Conservation (phyloP, 2,113 vertebrate species). For the Oryzias melastigma region DNA sequence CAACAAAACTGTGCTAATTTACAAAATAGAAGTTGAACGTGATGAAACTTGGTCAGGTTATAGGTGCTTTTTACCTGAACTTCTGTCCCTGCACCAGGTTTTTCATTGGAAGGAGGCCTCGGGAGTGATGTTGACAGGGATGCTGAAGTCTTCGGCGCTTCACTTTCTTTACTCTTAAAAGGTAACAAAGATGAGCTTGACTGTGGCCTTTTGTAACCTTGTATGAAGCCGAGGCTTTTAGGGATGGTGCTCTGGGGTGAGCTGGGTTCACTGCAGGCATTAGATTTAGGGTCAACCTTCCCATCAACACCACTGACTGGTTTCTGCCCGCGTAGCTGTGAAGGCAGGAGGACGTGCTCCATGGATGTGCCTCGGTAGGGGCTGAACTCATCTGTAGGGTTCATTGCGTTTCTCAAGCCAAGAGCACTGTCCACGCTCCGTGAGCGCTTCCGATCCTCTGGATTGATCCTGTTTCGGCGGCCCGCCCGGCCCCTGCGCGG, state of each 20-base stretch:
- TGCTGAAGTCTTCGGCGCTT: conserved; percentile 39
- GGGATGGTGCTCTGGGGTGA: conserved; percentile 69
- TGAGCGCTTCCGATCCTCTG: conserved; percentile 90
- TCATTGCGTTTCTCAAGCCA: conserved; percentile 64
- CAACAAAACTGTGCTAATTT: too few relatives aligned
- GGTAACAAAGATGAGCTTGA: conserved; percentile 64
- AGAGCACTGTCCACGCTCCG: conserved; percentile 89
- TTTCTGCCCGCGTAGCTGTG: conserved; percentile 80
- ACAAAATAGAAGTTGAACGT: too few relatives aligned
- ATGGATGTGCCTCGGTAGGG: conserved; percentile 79
- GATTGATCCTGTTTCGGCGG: conserved; percentile 84
- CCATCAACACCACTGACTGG: conserved; percentile 47
- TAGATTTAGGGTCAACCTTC: conserved; percentile 50
- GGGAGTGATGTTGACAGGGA: conserved; percentile 47
- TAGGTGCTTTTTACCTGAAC: conserved; percentile 64
- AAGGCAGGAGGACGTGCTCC: conserved; percentile 86
- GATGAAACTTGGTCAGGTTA: not conserved
- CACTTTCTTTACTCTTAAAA: conserved; percentile 44
- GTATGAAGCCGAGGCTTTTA: conserved; percentile 43
- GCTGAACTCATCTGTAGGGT: conserved; percentile 74
- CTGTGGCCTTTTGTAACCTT: conserved; percentile 54
- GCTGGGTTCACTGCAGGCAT: conserved; percentile 57
- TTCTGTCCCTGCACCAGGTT: conserved; percentile 49
- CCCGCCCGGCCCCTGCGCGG: conserved; percentile 87
- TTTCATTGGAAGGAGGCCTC: conserved; percentile 45